phyloP scores from a whole-genome alignment of 2,888 invertebrate species.

The Pollenia labialis region DNA sequence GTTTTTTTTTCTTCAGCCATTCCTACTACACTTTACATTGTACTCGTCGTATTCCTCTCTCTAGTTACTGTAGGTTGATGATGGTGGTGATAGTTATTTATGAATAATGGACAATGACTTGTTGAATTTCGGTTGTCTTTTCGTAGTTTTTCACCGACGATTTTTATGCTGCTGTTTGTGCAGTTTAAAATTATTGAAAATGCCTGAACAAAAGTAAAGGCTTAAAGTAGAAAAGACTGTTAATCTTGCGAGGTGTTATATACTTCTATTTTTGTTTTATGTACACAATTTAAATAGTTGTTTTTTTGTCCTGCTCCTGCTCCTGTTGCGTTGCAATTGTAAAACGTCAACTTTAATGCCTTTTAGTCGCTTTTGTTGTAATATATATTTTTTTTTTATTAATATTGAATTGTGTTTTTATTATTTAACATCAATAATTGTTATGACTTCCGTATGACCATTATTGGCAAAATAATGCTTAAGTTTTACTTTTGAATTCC shows the following conservation, averaged over 20 bases:
- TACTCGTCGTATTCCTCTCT: neutral
- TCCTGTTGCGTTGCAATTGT: slow-evolving; percentile 41
- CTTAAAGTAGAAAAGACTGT: slow-evolving; percentile 36
- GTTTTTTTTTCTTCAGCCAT: neutral
- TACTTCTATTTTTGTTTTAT: slow-evolving; percentile 21
- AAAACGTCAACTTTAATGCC: slow-evolving; percentile 60
- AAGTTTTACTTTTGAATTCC: neutral
- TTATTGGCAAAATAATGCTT: slow-evolving; percentile 46
- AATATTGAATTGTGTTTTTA: slow-evolving; percentile 39
- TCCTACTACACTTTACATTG: neutral
- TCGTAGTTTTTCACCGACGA: neutral
- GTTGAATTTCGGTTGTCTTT: slow-evolving; percentile 57
- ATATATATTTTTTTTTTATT: neutral
- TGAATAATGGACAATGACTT: slow-evolving; percentile 71
- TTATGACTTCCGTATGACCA: slow-evolving; percentile 63
- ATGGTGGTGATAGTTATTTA: slow-evolving; percentile 65
- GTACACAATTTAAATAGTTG: slow-evolving; percentile 27
- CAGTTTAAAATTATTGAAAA: slow-evolving; percentile 9
- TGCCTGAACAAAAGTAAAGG: neutral
- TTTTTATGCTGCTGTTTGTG: slow-evolving; percentile 20
- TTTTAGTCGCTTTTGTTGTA: slow-evolving; percentile 21
- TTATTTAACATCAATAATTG: slow-evolving; percentile 27
- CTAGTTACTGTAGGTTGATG: slow-evolving; percentile 34
- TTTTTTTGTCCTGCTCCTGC: slow-evolving; percentile 19
- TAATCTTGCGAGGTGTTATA: slow-evolving; percentile 64